Percentiles rank a stretch among this genome's conserved stretches.
Evolutionary conservation across 2,113 vertebrate species (phyloP).

Genomic region (Cyanocitta stelleri): DNA sequence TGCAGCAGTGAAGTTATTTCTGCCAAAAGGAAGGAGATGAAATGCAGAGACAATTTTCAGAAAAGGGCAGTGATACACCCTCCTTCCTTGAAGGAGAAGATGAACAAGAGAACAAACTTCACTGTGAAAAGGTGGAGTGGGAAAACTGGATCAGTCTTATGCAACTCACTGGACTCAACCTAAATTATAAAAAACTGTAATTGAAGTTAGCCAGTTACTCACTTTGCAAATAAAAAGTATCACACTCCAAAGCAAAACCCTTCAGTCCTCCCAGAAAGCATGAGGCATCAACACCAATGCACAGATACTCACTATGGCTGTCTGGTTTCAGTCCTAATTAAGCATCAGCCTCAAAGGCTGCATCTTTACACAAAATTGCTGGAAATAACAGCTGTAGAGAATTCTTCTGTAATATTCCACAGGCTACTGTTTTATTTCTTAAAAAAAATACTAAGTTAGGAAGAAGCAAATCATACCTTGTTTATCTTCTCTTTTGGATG

Average conservation of each 20-base stretch:
- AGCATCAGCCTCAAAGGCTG: background rate
- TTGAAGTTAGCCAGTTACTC: background rate
- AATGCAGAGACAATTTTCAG: background rate
- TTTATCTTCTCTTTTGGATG: conserved; percentile 99
- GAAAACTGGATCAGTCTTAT: background rate
- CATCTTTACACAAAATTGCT: background rate
- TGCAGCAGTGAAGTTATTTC: background rate
- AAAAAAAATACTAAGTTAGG: background rate
- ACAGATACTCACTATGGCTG: background rate
- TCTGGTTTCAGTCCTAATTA: background rate
- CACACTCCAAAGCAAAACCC: background rate
- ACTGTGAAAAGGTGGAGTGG: background rate
- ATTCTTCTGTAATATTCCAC: background rate
- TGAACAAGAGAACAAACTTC: background rate
- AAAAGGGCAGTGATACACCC: background rate
- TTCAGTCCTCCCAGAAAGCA: background rate
- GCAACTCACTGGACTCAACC: background rate
- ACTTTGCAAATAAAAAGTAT: background rate
- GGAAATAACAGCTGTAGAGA: background rate
- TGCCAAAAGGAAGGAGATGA: background rate
- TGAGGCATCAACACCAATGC: background rate
- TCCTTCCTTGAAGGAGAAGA: background rate
- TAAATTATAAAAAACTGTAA: background rate
- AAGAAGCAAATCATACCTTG: conserved; percentile 79
- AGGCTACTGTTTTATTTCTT: background rate